These are phyloP conservation scores for Yasuhikotakia modesta DNA, from an alignment of 2,797 vertebrate genomes.

Conservation along the genomic window DNA sequence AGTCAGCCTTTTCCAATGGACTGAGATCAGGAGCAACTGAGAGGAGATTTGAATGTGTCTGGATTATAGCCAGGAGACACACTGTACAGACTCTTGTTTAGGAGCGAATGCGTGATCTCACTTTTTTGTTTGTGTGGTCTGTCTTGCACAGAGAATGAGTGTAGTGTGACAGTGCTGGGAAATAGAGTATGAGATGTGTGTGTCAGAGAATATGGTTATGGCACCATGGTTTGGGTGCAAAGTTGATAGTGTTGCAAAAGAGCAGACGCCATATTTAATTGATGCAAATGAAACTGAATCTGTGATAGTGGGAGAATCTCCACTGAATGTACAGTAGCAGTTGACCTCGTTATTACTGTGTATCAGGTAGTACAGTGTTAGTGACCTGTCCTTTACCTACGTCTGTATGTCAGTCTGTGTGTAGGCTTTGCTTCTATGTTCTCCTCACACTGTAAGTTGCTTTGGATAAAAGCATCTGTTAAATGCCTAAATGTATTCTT, in stretches of 20 bases:
- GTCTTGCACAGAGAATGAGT: background rate
- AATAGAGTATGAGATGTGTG: background rate
- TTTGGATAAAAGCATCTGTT: no score
- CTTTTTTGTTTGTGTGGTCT: background rate
- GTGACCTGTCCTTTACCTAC: conserved; percentile 29
- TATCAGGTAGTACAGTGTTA: conserved; percentile 19
- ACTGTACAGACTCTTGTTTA: conserved; percentile 11
- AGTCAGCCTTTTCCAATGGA: conserved; percentile 74
- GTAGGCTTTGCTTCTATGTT: no score
- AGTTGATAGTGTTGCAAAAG: no score
- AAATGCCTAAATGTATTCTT: no score
- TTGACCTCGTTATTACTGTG: background rate
- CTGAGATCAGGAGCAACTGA: conserved; percentile 61
- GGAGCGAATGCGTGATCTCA: conserved; percentile 2
- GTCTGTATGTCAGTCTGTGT: no score
- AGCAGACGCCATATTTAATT: no score
- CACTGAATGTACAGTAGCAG: background rate
- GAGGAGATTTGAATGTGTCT: conserved; percentile 59
- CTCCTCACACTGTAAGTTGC: no score
- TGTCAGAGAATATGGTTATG: background rate
- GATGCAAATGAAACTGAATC: no score
- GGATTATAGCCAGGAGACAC: conserved; percentile 50
- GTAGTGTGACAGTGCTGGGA: background rate
- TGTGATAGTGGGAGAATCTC: background rate
- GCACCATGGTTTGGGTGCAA: no score